Evolutionary conservation across 1,140 invertebrate species (phyloP).

Genomic region (Chrysomallon squamiferum): DNA sequence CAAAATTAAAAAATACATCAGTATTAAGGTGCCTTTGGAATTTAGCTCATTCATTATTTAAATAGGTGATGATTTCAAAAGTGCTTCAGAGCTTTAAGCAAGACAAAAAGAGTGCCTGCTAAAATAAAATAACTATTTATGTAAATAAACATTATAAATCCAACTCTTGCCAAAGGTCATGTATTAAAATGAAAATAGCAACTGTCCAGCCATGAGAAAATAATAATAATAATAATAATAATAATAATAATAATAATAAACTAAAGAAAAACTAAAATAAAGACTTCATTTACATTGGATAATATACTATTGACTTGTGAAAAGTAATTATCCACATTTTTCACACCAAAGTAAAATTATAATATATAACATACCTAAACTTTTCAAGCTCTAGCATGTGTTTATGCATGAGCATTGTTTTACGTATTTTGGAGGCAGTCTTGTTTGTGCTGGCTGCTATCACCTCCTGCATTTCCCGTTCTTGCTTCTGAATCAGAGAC

Average conservation of each 20-base stretch:
- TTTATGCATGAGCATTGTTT: conserved; percentile 47
- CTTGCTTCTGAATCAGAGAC: conserved; percentile 40
- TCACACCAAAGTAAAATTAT: background rate
- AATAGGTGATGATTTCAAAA: background rate
- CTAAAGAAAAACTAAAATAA: too few species aligned
- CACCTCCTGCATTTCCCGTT: conserved; percentile 40
- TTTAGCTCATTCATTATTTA: background rate
- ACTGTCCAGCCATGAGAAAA: too few species aligned
- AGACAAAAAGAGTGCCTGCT: background rate
- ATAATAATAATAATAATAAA: too few species aligned
- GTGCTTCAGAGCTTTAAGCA: background rate
- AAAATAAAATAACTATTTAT: background rate
- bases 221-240: too few species aligned
- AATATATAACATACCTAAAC: conserved; percentile 40
- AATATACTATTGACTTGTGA: too few species aligned
- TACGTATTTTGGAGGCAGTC: conserved; percentile 45
- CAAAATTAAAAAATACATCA: background rate
- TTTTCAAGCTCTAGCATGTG: conserved; percentile 57
- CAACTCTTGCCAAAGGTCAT: too few species aligned
- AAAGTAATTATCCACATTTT: too few species aligned
- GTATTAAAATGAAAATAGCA: too few species aligned
- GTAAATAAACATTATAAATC: too few species aligned
- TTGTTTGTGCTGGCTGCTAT: conserved; percentile 33
- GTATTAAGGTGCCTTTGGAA: background rate
- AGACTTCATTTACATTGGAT: too few species aligned